phyloP scores from a whole-genome alignment of 2,113 vertebrate species.

The Marcusenius ussheri region DNA sequence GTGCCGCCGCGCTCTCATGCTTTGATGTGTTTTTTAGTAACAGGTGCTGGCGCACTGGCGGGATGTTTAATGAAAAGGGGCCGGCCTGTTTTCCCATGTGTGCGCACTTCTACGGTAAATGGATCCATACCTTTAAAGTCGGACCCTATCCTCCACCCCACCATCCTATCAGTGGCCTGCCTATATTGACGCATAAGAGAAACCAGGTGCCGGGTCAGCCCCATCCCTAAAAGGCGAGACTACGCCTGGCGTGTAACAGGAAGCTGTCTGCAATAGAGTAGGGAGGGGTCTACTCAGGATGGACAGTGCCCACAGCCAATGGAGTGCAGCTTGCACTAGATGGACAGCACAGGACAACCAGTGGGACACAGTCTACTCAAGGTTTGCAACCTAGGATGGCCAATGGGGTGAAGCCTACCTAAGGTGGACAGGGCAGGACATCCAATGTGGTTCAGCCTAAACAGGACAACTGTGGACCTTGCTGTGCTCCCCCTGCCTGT shows the following conservation, averaged over 20 bases:
- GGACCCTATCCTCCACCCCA: not conserved
- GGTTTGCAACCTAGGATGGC: not conserved
- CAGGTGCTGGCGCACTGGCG: not conserved
- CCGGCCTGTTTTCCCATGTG: slow-evolving; percentile 21
- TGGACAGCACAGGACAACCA: not conserved
- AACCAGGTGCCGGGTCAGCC: slow-evolving; percentile 14
- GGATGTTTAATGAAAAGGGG: slow-evolving; percentile 18
- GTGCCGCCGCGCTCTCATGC: not conserved
- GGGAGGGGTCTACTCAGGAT: not conserved
- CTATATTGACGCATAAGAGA: slow-evolving; percentile 13
- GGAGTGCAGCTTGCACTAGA: not conserved
- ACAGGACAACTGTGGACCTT: not conserved
- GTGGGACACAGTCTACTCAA: not conserved
- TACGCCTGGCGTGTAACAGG: not conserved
- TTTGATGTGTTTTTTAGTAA: slow-evolving; percentile 7
- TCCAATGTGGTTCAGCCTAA: not conserved
- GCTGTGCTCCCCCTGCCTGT: not conserved
- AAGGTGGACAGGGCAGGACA: not conserved
- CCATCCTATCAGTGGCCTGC: not conserved
- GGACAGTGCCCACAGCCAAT: not conserved
- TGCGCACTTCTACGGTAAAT: slow-evolving; percentile 3
- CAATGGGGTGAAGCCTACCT: not conserved
- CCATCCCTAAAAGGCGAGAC: slow-evolving; percentile 6
- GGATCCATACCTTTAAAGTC: slow-evolving; percentile 4
- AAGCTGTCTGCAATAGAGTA: not conserved